phyloP scores from a whole-genome alignment of 2,113 vertebrate species.

The Phodopus roborovskii region DNA sequence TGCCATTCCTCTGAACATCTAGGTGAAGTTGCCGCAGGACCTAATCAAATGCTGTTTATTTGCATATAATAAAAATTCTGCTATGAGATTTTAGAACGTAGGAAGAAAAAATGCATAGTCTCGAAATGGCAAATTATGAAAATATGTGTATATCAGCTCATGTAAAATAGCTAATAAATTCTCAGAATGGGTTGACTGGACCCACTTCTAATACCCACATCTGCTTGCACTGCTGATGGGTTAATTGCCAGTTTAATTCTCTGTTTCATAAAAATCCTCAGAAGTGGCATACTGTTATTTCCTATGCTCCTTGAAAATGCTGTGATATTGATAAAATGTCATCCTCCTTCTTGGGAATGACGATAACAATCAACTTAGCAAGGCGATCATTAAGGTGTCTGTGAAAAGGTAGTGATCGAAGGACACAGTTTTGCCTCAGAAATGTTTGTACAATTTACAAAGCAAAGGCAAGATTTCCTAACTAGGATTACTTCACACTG shows the following conservation, averaged over 20 bases:
- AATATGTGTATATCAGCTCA: constrained; percentile 54
- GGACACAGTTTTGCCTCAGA: constrained; percentile 74
- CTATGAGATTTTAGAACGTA: constrained; percentile 81
- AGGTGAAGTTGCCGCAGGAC: constrained; percentile 90
- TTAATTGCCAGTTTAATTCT: constrained; percentile 78
- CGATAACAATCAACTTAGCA: constrained; percentile 82
- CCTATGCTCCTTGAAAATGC: constrained; percentile 79
- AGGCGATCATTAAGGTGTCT: constrained; percentile 80
- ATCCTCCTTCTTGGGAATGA: constrained; percentile 76
- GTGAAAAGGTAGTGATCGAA: constrained; percentile 65
- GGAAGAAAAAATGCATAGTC: constrained; percentile 74
- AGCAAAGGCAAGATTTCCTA: constrained; percentile 58
- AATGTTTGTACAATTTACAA: constrained; percentile 77
- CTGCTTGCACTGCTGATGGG: constrained; percentile 62
- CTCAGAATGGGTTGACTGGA: constrained; percentile 65
- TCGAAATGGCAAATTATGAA: constrained; percentile 78
- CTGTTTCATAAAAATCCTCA: constrained; percentile 76
- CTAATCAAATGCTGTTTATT: constrained; percentile 89
- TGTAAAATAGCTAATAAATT: constrained; percentile 54
- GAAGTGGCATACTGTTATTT: constrained; percentile 65
- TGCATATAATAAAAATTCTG: constrained; percentile 88
- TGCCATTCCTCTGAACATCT: constrained; percentile 86
- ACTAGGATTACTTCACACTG: background rate
- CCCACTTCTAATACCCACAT: constrained; percentile 64
- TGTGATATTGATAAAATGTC: constrained; percentile 83